Percentiles rank a stretch among this genome's conserved stretches.
phyloP scores from a whole-genome alignment of 1,140 invertebrate genomes.

The Lamellibrachia luymesi region DNA sequence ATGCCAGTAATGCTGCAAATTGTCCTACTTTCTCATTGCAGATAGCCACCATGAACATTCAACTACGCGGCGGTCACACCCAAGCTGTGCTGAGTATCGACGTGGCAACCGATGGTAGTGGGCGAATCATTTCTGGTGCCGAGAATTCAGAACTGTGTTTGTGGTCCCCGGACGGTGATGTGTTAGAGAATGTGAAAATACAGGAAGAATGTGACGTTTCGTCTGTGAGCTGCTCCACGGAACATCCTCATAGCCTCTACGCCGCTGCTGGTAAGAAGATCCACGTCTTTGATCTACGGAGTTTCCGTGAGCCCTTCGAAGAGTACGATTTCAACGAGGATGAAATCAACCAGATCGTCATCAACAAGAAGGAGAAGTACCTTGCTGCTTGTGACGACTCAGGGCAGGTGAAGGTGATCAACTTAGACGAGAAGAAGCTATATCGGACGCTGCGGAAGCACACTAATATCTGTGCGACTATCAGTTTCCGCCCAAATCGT shows the following conservation, averaged over 20 bases:
- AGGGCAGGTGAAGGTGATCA: conserved; percentile 7
- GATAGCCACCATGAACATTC: background rate
- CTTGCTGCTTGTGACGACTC: conserved; percentile 14
- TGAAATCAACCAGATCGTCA: conserved; percentile 17
- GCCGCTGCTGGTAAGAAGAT: conserved; percentile 10
- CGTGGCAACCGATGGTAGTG: background rate
- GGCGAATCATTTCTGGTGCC: conserved; percentile 11
- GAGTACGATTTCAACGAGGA: conserved; percentile 17
- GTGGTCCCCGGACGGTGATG: conserved; percentile 15
- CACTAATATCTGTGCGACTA: conserved; percentile 13
- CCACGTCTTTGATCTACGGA: background rate
- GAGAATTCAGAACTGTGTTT: conserved; percentile 20
- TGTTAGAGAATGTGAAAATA: background rate
- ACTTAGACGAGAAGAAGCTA: background rate
- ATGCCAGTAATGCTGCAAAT: too few species aligned
- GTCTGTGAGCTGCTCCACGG: background rate
- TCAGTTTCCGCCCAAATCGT: conserved; percentile 14
- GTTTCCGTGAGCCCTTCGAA: background rate
- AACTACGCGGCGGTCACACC: conserved; percentile 6
- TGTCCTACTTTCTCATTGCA: background rate
- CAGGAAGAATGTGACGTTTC: conserved; percentile 8
- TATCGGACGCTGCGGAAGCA: conserved; percentile 14
- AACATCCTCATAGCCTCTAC: conserved; percentile 10
- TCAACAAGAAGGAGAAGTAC: conserved; percentile 19
- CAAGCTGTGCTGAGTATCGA: conserved; percentile 1